phyloP scores from a whole-genome alignment of 2,113 vertebrate genomes.

The Pyxicephalus adspersus region DNA sequence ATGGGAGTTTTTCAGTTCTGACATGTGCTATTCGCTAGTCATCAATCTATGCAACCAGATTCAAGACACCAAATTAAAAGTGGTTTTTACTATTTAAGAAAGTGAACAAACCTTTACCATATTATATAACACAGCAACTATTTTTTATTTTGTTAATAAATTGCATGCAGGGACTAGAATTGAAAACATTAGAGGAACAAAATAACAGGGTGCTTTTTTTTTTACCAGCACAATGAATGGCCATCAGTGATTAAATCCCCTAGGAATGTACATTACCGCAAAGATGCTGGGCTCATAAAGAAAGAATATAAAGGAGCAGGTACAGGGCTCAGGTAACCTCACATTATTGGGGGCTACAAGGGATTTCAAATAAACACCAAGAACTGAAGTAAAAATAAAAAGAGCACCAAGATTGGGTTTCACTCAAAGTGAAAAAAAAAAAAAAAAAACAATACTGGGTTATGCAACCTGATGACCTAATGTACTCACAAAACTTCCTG shows the following conservation, averaged over 20 bases:
- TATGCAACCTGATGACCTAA: background rate
- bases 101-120: too few relatives aligned
- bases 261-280: background rate
- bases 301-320: background rate
- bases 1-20: too few relatives aligned
- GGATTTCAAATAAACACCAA: background rate
- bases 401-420: background rate
- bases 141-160: too few relatives aligned
- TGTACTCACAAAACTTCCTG: background rate
- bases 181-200: background rate
- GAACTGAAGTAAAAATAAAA: background rate
- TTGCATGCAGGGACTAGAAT: background rate
- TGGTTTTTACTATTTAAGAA: too few relatives aligned
- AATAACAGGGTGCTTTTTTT: background rate
- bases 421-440: background rate
- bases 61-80: too few relatives aligned
- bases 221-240: constrained; percentile 4
- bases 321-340: constrained; percentile 3
- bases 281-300: too few relatives aligned
- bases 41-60: too few relatives aligned
- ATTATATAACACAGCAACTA: too few relatives aligned
- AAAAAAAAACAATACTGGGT: background rate
- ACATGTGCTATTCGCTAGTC: too few relatives aligned
- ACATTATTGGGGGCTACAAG: background rate
- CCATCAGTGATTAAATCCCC: background rate